phyloP scores from a whole-genome alignment of 2,113 vertebrate genomes.

The Ochotona curzoniae region DNA sequence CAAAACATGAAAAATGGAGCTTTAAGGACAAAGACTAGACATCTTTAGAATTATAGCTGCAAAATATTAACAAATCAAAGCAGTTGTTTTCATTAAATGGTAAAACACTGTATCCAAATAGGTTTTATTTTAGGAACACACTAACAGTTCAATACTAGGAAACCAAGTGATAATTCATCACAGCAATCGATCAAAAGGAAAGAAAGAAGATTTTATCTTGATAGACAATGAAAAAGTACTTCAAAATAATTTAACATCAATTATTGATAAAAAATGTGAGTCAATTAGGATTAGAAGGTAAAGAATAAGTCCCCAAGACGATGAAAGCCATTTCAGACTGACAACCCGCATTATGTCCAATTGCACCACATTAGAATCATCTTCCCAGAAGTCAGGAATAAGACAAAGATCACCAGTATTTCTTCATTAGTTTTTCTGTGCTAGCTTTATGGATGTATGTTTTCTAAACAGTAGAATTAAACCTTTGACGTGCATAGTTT shows the following conservation, averaged over 20 bases:
- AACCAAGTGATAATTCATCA: constrained; percentile 55
- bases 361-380: background rate
- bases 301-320: background rate
- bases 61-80: constrained; percentile 32
- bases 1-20: background rate
- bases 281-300: constrained; percentile 12
- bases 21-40: background rate
- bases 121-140: constrained; percentile 15
- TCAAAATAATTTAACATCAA: constrained; percentile 57
- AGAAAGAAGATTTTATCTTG: constrained; percentile 30
- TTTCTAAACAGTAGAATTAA: background rate
- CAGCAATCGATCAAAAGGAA: constrained; percentile 27
- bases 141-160: constrained; percentile 49
- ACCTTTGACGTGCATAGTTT: background rate
- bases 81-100: constrained; percentile 25
- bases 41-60: background rate
- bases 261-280: constrained; percentile 13
- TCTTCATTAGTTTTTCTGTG: background rate
- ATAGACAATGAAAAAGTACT: constrained; percentile 25
- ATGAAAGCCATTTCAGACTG: background rate
- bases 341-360: background rate
- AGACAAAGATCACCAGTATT: background rate
- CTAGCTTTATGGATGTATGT: background rate
- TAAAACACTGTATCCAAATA: background rate
- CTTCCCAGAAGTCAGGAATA: background rate